These are phyloP conservation scores for Notarius quadriscutis DNA, from an alignment of 2,113 vertebrate species.

Conservation along the genomic window DNA sequence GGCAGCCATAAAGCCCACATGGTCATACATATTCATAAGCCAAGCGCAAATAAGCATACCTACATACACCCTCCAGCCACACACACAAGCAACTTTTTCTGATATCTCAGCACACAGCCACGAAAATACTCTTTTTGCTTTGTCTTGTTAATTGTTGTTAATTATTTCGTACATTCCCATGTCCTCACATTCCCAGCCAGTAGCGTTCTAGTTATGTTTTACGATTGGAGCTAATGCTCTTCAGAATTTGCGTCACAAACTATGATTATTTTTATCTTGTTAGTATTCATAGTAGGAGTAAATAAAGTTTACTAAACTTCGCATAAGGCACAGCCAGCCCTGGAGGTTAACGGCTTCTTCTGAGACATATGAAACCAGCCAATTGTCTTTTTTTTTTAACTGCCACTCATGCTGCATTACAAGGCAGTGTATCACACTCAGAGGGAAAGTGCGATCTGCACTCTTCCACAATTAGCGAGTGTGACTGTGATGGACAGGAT, in stretches of 20 bases:
- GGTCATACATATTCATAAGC: conserved; percentile 31
- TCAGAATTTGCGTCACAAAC: not conserved
- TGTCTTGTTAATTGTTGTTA: not conserved
- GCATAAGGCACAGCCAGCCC: not conserved
- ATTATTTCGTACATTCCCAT: not conserved
- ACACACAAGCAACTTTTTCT: not conserved
- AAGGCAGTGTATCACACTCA: not conserved
- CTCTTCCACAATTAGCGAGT: not conserved
- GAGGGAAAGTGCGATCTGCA: not conserved
- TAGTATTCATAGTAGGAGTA: too few species aligned
- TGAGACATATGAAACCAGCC: not conserved
- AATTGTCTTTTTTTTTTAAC: not conserved
- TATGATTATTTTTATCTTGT: not conserved
- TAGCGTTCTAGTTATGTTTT: not conserved
- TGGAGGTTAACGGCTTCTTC: not conserved
- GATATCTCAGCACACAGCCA: not conserved
- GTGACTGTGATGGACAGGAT: not conserved
- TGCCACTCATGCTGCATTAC: not conserved
- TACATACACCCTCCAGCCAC: not conserved
- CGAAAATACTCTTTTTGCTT: not conserved
- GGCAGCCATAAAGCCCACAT: not conserved
- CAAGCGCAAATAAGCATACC: conserved; percentile 6
- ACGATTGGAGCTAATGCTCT: not conserved
- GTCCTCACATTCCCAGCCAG: not conserved
- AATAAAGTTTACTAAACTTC: not conserved